A percentile compares a stretch with the other conserved stretches of the same genome.
Evolutionary conservation across 2,113 vertebrate species (phyloP).

Genomic region (Anas platyrhynchos): DNA sequence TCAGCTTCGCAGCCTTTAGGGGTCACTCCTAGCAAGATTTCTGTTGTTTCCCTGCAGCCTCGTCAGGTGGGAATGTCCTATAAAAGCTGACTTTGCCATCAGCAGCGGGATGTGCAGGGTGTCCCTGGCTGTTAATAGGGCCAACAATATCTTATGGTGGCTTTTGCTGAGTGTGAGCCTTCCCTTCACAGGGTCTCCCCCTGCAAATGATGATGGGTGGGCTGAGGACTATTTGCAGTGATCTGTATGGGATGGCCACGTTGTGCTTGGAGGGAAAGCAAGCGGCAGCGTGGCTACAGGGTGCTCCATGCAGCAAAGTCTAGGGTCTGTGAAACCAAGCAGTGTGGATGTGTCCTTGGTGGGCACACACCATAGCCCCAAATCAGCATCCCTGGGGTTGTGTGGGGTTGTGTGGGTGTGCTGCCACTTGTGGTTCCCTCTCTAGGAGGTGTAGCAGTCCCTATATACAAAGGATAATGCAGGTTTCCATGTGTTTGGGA

Average conservation of each 20-base stretch:
- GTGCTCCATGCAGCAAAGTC: background rate
- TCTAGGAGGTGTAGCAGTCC: background rate
- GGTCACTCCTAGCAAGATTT: conserved; percentile 67
- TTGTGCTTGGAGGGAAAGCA: background rate
- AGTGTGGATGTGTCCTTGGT: background rate
- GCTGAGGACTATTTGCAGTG: background rate
- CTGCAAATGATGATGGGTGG: accelerated
- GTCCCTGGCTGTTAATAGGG: background rate
- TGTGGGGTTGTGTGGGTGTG: background rate
- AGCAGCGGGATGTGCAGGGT: background rate
- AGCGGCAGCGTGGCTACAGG: background rate
- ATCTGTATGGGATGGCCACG: accelerated
- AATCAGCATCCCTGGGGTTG: too few relatives aligned
- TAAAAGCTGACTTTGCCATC: accelerated
- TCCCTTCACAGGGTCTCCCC: background rate
- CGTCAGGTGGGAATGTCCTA: background rate
- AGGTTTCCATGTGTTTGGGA: background rate
- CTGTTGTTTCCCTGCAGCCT: background rate
- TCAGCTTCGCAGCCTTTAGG: conserved; percentile 50
- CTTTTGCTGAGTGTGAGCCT: background rate
- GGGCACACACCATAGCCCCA: too few relatives aligned
- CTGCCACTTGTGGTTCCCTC: background rate
- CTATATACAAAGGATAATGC: background rate
- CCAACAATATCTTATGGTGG: background rate
- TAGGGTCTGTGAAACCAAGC: background rate